Base-by-base conservation (phyloP, 1,140 invertebrate genomes). In the Drosophila gunungcola region DNA sequence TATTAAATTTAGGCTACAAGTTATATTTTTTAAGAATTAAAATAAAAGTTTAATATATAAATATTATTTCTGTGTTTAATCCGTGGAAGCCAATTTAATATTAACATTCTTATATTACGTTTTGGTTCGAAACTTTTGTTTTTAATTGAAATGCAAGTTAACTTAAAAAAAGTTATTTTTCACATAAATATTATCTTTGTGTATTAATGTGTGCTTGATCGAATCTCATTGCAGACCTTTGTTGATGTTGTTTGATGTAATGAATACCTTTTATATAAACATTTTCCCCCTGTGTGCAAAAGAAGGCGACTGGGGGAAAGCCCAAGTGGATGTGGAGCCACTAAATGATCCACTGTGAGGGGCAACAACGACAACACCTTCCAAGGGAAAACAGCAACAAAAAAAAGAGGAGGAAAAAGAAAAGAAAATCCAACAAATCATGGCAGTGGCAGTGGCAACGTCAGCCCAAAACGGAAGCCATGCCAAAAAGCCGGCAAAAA, bases 341-440 rank as follows among this genome's bases (percentile, higher is more conserved):
- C 65, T 82, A 81, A 81, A 81, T 82, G 79, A 78, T 81, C 60
- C 79, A 81, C 57, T 81, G 78, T 80, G 78, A 65, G 77, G 68
- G 64, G 43, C 76, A 63, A 34, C 72, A 67, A 46, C 49, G 58
- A 62, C 67, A 73, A 72, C 65, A 73, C 65, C 69, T 73, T 49
- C 45, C 53, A 72, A 60, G 32, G 65, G 34, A 57, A 70, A 72
- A 58, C 38, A 12, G 38, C 32, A 54, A 10, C 62, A 29, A 42
- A 10, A 16, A 25, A 16, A 13, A 16, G 9, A n/a, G 16, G 16
- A n/a, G 16, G 16, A 16, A 39, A 43, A 10, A 13, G 25, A 4
- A 38, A 54, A 13, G 51, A 32, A 80, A 80, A 70, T 46, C 62
- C 80, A 82, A 82, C 79, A 82, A 82, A 82, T 82, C 79, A 84